Evolutionary conservation across 2,113 vertebrate species (phyloP).

Genomic region (Coptodon rendalli): DNA sequence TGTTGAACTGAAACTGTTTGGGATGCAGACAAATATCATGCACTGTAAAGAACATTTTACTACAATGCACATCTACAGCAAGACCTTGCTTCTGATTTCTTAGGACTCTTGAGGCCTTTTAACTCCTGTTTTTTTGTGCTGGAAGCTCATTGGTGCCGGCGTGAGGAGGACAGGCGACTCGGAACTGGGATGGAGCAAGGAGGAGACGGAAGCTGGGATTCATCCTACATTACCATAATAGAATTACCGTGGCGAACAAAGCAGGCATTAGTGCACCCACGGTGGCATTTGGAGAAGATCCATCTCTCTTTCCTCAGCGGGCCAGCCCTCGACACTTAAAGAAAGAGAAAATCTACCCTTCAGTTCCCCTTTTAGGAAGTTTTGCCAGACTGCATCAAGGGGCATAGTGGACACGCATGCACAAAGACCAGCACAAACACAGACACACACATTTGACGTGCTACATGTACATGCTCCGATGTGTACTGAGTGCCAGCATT

Average conservation of each 20-base stretch:
- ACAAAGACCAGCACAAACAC: neutral
- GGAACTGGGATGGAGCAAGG: neutral
- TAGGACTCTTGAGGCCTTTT: slow-evolving; percentile 18
- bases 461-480: neutral
- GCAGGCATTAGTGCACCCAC: slow-evolving; percentile 50
- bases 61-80: neutral
- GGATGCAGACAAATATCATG: neutral
- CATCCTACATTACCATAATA: slow-evolving; percentile 58
- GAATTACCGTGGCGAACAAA: slow-evolving; percentile 62
- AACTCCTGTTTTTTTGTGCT: slow-evolving; percentile 24
- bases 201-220: slow-evolving; percentile 31
- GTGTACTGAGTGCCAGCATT: neutral
- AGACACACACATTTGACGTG: neutral
- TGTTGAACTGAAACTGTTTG: neutral
- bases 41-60: neutral
- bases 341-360: slow-evolving; percentile 42
- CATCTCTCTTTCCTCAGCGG: slow-evolving; percentile 49
- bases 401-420: neutral
- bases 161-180: neutral
- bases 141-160: slow-evolving; percentile 10
- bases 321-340: slow-evolving; percentile 12
- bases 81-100: slow-evolving; percentile 14
- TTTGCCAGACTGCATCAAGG: slow-evolving; percentile 14
- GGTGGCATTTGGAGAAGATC: slow-evolving; percentile 60
- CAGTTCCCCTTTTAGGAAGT: slow-evolving; percentile 29